phyloP scores from a whole-genome alignment of 1,140 invertebrate species.

The Macrocentrus cingulum region DNA sequence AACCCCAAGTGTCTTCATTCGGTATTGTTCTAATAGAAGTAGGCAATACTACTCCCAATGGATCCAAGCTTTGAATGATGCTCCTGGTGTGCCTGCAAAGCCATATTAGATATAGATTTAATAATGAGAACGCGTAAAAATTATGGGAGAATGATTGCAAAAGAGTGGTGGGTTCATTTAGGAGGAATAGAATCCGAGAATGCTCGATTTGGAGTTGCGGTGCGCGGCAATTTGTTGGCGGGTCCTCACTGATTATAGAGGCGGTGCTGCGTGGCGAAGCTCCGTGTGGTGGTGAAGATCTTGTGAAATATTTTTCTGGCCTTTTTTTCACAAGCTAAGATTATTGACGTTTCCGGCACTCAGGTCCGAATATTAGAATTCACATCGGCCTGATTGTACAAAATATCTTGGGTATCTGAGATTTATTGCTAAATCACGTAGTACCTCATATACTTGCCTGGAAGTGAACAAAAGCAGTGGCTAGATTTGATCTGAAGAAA shows the following conservation, averaged over 20 bases:
- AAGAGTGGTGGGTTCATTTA: slow-evolving; percentile 2
- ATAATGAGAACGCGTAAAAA: neutral
- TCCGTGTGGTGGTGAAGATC: slow-evolving; percentile 4
- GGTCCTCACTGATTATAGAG: slow-evolving; percentile 24
- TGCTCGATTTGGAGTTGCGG: neutral
- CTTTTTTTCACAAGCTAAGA: slow-evolving; percentile 19
- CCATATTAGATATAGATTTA: neutral
- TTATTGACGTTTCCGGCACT: slow-evolving; percentile 27
- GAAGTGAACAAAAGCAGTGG: slow-evolving; percentile 54
- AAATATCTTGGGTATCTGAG: neutral
- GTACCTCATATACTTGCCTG: slow-evolving; percentile 32
- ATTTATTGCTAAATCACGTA: neutral
- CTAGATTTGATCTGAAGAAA: slow-evolving; percentile 54
- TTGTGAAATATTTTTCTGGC: neutral
- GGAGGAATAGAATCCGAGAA: slow-evolving; percentile 4
- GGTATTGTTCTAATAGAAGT: slow-evolving; percentile 46
- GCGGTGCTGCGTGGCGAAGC: no score
- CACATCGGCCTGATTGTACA: no score
- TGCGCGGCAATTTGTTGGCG: slow-evolving; percentile 36
- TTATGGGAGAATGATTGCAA: neutral
- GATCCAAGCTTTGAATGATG: slow-evolving; percentile 46
- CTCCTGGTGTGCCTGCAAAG: slow-evolving; percentile 46
- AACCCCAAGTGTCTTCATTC: slow-evolving; percentile 41
- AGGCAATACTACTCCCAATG: slow-evolving; percentile 40
- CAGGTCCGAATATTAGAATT: no score